These are phyloP conservation scores for Gymnoscopelus braueri DNA, from an alignment of 2,797 vertebrate genomes.

Conservation along the genomic window DNA sequence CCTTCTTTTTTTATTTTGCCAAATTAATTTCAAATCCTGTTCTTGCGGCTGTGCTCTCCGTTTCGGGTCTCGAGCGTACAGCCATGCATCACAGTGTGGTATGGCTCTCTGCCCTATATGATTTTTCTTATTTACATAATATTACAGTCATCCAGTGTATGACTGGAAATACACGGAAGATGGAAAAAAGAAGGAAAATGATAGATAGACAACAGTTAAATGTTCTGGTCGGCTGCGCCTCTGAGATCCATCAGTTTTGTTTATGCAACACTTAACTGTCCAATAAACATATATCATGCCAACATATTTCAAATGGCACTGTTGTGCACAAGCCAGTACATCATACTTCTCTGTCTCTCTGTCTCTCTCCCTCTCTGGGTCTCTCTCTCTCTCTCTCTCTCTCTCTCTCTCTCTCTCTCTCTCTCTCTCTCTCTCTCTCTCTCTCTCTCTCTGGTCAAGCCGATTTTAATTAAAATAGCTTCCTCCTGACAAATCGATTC, in stretches of 20 bases:
- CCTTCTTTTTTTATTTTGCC: slow-evolving; percentile 30
- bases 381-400: slow-evolving; percentile 20
- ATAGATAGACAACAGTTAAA: slow-evolving; percentile 52
- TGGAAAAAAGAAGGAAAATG: slow-evolving; percentile 38
- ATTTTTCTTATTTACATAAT: slow-evolving; percentile 20
- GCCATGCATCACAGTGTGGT: slow-evolving; percentile 32
- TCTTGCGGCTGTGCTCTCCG: slow-evolving; percentile 18
- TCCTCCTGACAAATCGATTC: slow-evolving; percentile 62
- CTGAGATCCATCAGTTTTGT: slow-evolving; percentile 57
- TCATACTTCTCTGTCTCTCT: slow-evolving; percentile 1
- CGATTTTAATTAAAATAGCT: slow-evolving; percentile 51
- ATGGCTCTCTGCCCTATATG: slow-evolving; percentile 31
- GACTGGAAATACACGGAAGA: slow-evolving; percentile 33
- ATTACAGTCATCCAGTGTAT: slow-evolving; percentile 12
- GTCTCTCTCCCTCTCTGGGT: too few species aligned
- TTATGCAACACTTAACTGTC: slow-evolving; percentile 52
- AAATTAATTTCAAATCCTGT: slow-evolving; percentile 45
- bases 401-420: slow-evolving; percentile 28
- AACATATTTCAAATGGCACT: slow-evolving; percentile 57
- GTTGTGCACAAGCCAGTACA: slow-evolving; percentile 44
- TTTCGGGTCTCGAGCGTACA: slow-evolving; percentile 31
- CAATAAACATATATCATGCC: slow-evolving; percentile 57
- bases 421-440: slow-evolving; percentile 32
- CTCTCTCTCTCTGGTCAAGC: slow-evolving; percentile 39
- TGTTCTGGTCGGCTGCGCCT: slow-evolving; percentile 54